Percentiles rank a stretch among this genome's conserved stretches.
These are phyloP conservation scores for Abrostola triplasia DNA, from an alignment of 2,888 invertebrate species.

Conservation along the genomic window DNA sequence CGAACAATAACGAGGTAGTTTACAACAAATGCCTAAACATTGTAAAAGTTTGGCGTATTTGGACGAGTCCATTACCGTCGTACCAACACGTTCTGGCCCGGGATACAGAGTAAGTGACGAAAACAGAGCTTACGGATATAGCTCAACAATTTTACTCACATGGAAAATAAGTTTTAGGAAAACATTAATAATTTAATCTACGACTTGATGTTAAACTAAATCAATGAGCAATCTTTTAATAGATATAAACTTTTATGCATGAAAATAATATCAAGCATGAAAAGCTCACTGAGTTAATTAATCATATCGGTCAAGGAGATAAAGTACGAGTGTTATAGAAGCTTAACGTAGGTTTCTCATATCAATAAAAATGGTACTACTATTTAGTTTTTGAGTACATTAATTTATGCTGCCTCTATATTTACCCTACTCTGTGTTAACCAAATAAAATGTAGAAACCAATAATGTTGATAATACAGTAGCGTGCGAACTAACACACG, in stretches of 20 bases:
- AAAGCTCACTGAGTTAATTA: too few relatives aligned
- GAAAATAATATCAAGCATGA: too few relatives aligned
- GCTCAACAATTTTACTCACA: too few relatives aligned
- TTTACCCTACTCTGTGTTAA: constrained; percentile 29
- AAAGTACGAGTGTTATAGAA: too few relatives aligned
- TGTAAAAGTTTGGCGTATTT: constrained; percentile 62
- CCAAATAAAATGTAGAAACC: constrained; percentile 58
- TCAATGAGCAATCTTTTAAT: too few relatives aligned
- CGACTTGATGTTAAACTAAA: too few relatives aligned
- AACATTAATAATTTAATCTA: too few relatives aligned
- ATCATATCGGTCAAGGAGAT: too few relatives aligned
- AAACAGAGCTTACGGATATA: constrained; percentile 20
- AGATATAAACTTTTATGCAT: too few relatives aligned
- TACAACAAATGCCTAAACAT: constrained; percentile 53
- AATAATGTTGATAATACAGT: constrained; percentile 63
- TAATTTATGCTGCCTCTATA: constrained; percentile 2
- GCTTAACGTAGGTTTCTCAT: too few relatives aligned
- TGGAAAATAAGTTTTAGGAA: too few relatives aligned
- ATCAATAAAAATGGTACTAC: too few relatives aligned
- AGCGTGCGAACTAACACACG: constrained; percentile 73
- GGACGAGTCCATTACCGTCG: constrained; percentile 73
- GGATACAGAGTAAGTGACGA: constrained; percentile 28
- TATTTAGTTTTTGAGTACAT: not conserved
- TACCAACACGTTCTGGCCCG: constrained; percentile 75
- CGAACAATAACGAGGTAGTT: constrained; percentile 52